Evolutionary conservation across 2,113 vertebrate genomes (phyloP).

Genomic region (Myotis davidii): DNA sequence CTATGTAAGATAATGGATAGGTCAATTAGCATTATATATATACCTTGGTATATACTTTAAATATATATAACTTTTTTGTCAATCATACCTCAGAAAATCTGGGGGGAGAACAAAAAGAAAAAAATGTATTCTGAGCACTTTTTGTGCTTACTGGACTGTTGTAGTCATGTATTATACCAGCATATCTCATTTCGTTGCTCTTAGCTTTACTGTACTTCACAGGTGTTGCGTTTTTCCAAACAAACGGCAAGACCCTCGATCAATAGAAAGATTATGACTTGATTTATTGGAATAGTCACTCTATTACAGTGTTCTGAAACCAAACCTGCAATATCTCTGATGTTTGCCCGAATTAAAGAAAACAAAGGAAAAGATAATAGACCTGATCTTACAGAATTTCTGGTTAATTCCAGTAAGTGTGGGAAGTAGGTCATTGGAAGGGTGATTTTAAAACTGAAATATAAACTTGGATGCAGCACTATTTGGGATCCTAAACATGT

Average conservation of each 20-base stretch:
- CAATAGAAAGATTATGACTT: background rate
- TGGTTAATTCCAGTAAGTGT: background rate
- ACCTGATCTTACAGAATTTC: background rate
- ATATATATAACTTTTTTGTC: background rate
- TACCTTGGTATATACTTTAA: background rate
- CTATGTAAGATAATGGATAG: background rate
- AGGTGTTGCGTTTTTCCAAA: background rate
- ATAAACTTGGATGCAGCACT: background rate
- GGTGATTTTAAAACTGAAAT: constrained; percentile 23
- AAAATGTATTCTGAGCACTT: background rate
- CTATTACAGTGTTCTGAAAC: background rate
- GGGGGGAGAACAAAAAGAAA: background rate
- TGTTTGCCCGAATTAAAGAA: background rate
- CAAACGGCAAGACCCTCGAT: background rate
- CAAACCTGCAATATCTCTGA: background rate
- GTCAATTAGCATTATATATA: background rate
- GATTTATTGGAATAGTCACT: background rate
- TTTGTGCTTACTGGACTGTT: background rate
- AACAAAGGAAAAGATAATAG: background rate
- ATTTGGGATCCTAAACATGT: background rate
- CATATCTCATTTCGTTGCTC: background rate
- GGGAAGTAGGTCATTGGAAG: background rate
- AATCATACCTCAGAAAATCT: background rate
- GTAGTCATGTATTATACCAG: background rate
- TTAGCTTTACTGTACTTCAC: background rate